A percentile compares a stretch with the other conserved stretches of the same genome.
These are phyloP conservation scores for Amazona guildingii DNA, from an alignment of 2,113 vertebrate species.

Conservation along the genomic window DNA sequence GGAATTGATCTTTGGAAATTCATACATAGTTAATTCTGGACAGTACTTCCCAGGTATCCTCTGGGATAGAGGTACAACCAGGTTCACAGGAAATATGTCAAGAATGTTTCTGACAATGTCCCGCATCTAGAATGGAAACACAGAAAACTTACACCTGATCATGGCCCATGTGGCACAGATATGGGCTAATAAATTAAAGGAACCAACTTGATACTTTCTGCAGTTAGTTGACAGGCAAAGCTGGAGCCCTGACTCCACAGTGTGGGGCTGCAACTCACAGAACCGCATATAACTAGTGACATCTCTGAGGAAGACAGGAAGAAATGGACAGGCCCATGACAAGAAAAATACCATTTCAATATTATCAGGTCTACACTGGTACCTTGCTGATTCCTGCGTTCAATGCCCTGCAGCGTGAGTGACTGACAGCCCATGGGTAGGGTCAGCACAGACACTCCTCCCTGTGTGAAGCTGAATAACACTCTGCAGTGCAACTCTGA, in stretches of 20 bases:
- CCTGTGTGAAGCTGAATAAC: not conserved
- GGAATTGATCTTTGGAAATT: not conserved
- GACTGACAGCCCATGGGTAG: not conserved
- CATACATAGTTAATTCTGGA: not conserved
- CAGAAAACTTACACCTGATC: not conserved
- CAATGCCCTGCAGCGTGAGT: fast-evolving
- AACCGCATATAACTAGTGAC: not conserved
- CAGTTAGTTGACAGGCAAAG: not conserved
- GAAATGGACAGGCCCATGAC: not conserved
- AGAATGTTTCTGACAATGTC: not conserved
- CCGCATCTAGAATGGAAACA: not conserved
- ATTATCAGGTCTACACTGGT: not conserved
- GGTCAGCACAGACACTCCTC: not conserved
- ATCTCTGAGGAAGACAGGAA: not conserved
- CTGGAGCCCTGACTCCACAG: not conserved
- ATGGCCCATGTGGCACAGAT: fast-evolving
- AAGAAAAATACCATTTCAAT: not conserved
- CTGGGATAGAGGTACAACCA: not conserved
- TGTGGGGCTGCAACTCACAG: not conserved
- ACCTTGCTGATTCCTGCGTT: not conserved
- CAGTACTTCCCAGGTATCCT: not conserved
- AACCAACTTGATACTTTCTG: not conserved
- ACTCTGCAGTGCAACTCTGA: not conserved
- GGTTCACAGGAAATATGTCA: not conserved
- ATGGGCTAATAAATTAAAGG: not conserved